Base-by-base conservation (phyloP, 2,888 invertebrate species). In the Plutella xylostella region DNA sequence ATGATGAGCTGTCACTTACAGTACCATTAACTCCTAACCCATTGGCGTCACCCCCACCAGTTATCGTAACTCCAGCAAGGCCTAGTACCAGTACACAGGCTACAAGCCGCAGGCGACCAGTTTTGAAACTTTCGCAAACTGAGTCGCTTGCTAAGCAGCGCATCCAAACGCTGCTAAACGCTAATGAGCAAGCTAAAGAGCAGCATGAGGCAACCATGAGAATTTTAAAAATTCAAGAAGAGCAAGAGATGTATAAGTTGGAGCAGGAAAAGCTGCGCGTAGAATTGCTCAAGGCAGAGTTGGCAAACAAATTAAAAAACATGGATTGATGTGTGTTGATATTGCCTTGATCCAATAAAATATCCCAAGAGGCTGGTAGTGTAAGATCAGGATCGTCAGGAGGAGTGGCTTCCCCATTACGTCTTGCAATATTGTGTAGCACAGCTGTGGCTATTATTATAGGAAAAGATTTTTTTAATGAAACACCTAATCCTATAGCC, bases 381-480 rank as follows among this genome's bases (percentile, higher is more conserved):
- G 30, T 38, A n/a, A 45, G 39, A 28, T 33, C 21, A 19, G 31
- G 39, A 43, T 46, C 46, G 43, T 46, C 33, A 38, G 42, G 43
- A 30, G 43, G 46, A 33, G 37, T 25, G 31, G 11, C 30, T 34
- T 46, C 45, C 22, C 42, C 46, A 42, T 39, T 38, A 38, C 38
- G 31, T 31, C 42, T 28, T 15, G 42, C 42, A 31, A 46, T 46
- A 31, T 46, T 46, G 18, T 43, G 46, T 25, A 46, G 39, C 21
- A 46, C 46, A 39, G 43, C 39, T 33, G 46, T 46, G 18, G 46
- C 43, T 25, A 39, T 39, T 11, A 48, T 42, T 15, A 42, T 45
- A 15, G 38, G 41, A 30, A 47, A 37, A 17, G 41, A 31, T 12
- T 44, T 45, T 14, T 44, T 12, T 20, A 48, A 4, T 1, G 33